Evolutionary conservation across 2,113 vertebrate species (phyloP), one percentile per base, ranked within the genome.

Genomic region (Myrmecophaga tridactyla): DNA sequence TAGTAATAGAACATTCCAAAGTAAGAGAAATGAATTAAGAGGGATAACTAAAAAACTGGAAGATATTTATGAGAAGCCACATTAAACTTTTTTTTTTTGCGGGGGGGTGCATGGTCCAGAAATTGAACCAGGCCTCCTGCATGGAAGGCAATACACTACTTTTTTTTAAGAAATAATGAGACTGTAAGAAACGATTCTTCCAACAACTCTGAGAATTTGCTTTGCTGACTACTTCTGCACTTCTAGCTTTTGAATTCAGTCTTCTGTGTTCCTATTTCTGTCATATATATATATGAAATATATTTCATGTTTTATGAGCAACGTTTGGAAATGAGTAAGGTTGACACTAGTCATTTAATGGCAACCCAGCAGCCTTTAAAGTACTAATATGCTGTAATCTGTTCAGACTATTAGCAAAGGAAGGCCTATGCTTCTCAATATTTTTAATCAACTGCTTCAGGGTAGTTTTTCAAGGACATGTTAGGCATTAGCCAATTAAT

Each of bases 401-500:
- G 31, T 60, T 88, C n/a, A 81, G 85, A 76, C 83, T 87, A n/a
- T 95, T 85, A 94, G 70, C 70, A 81, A 80, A 93, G 76, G 18
- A 89, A 95, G 93, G 43, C 29, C 72, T 58, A 34, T 63, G 36
- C 58, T 82, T 43, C 81, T 94, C 95, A 90, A 92, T 95, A 90
- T 93, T 93, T 90, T 58, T 65, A 94, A 73, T 80, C 83, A 92
- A 56, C 75, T 93, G 60, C 75, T 63, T 81, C 2, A 6, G 60
- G 90, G 77, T 88, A 72, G 93, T 34, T 96, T 85, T 36, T 90
- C 92, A 90, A 94, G 81, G 84, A 85, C 65, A 87, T 25, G 21
- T 56, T n/a, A 86, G 17, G 39, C 88, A 88, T 93, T 92, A 91
- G 69, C 13, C 82, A 91, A 70, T 86, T 91, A 86, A 94, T 80